A percentile compares a stretch with the other conserved stretches of the same genome.
These are phyloP conservation scores for Lysiphlebus fabarum DNA, from an alignment of 1,140 invertebrate genomes.

Conservation along the genomic window DNA sequence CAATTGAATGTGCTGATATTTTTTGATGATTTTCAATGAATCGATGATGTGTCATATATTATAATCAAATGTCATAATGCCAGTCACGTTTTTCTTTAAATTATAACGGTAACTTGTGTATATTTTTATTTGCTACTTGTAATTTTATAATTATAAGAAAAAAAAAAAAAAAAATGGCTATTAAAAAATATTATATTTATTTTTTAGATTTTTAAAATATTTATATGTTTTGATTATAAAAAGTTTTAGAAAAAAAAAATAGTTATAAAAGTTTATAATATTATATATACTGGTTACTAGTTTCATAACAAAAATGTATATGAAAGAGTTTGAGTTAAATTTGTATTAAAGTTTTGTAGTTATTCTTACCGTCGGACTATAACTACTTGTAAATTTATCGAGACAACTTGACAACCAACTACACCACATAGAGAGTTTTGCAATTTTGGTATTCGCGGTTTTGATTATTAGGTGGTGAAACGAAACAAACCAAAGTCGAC, in stretches of 20 bases:
- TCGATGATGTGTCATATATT: constrained; percentile 13
- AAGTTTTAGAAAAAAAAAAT: no score
- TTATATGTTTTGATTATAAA: no score
- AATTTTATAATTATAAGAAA: no score
- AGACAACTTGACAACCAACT: constrained; percentile 26
- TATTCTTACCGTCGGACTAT: constrained; percentile 49
- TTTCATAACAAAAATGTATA: no score
- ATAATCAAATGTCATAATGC: neutral
- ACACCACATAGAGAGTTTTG: constrained; percentile 24
- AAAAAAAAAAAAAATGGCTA: no score
- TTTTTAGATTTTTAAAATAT: no score
- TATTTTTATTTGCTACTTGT: neutral
- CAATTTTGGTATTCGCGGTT: constrained; percentile 25
- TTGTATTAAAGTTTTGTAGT: constrained; percentile 27
- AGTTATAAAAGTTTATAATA: no score
- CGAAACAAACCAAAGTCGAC: constrained; percentile 5
- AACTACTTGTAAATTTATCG: constrained; percentile 53
- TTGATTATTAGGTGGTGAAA: constrained; percentile 19
- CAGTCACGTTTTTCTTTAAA: constrained; percentile 10
- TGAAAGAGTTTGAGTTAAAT: no score
- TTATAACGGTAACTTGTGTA: constrained; percentile 9
- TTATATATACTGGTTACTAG: no score
- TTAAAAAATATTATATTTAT: no score
- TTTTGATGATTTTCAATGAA: neutral
- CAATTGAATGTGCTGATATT: no score